Percentiles rank a stretch among this genome's conserved stretches.
Conservation (phyloP, 2,797 vertebrate species). For the Bradypodion ventrale region DNA sequence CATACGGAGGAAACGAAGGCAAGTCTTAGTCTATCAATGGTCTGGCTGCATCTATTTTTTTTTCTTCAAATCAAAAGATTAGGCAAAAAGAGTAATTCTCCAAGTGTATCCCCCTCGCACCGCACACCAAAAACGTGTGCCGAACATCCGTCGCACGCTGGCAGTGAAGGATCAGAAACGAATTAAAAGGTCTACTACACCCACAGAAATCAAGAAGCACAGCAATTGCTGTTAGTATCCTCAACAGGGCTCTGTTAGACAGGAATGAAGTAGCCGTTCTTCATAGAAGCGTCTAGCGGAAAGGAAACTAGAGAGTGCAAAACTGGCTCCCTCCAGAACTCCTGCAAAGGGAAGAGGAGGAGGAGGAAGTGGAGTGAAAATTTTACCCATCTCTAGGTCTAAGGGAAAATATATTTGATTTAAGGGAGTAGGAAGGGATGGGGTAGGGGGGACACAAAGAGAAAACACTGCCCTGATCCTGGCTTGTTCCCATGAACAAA, state of each 20-base stretch:
- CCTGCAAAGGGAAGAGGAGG: constrained; percentile 40
- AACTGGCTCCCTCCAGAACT: constrained; percentile 22
- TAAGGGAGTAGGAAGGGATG: not conserved
- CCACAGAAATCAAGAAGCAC: not conserved
- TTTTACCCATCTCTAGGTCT: not conserved
- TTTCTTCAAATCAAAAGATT: accelerated
- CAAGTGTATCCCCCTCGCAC: not conserved
- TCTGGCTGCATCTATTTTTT: accelerated
- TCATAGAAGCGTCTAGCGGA: constrained; percentile 36
- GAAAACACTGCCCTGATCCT: constrained; percentile 40
- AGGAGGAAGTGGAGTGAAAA: constrained; percentile 37
- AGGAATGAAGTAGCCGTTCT: constrained; percentile 12
- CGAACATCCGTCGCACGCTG: not conserved
- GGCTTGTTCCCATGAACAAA: constrained; percentile 27
- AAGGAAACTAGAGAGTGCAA: constrained; percentile 39
- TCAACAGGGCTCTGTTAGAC: not conserved
- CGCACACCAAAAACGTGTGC: accelerated
- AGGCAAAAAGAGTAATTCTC: not conserved
- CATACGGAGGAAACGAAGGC: accelerated
- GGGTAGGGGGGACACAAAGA: too few relatives aligned
- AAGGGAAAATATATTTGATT: constrained; percentile 54
- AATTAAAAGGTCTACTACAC: not conserved
- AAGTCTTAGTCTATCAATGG: accelerated
- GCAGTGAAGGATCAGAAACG: constrained; percentile 19
- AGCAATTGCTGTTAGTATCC: constrained; percentile 40